Base-by-base conservation (phyloP, 2,888 invertebrate species). In the Ischnus inquisitorius region DNA sequence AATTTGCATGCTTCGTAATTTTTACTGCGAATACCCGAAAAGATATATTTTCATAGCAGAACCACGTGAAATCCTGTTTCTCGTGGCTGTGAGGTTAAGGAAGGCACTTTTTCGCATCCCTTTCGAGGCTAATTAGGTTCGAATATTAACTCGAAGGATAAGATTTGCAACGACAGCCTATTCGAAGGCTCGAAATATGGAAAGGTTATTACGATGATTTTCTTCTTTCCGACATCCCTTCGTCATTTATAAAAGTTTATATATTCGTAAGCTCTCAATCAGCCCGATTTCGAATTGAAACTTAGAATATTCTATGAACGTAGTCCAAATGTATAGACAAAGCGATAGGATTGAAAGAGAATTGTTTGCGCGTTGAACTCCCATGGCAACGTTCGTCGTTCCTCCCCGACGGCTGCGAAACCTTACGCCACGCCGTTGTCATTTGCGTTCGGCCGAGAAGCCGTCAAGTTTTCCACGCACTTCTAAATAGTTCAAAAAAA, bases 331-430 rank as follows among this genome's bases (percentile, higher is more conserved):
- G 46, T 28, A n/a, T 60, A 28, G 60, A 5, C 60, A 25, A 60
- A 28, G 25, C n/a, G 25, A n/a, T 19, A 34, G 19, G 16, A 6
- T 5, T 39, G 22, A 48, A 71, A 43, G 41, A 6, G 41, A 60
- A 85, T 71, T 88, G 88, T 88, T 88, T 87, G 87, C 41, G n/a
- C 62, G 43, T 25, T 39, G 16, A 19, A 81, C 16, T 83, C 76
- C 88, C 86, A 87, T 88, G 86, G 86, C 85, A 86, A 88, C 88
- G 78, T 57, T 69, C 51, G 65, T 57, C 79, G 72, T 68, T 67
- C 67, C 67, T 72, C 65, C 19, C 14, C 5, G 3, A 46, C 19
- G 5, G n/a, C 25, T 12, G n/a, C 48, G 16, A 62, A 43, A 67
- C 19, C 25, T 14, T 25, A 10, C 16, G 54, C 54, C 48, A 74